These are phyloP conservation scores for Pluvialis apricaria DNA, from an alignment of 2,113 vertebrate genomes.

Conservation along the genomic window DNA sequence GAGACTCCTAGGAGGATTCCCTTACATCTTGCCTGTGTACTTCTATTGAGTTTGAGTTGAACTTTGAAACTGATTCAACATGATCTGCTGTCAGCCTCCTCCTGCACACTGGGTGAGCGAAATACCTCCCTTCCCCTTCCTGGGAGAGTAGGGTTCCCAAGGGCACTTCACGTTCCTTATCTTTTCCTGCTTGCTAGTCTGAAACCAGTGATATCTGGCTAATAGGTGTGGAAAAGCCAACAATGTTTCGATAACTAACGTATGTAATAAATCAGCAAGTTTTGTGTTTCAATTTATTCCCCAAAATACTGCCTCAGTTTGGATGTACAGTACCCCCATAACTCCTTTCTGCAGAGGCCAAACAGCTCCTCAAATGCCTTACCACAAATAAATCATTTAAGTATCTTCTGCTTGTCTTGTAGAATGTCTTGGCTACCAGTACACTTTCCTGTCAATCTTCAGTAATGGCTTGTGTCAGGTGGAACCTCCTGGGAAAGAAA, in stretches of 20 bases:
- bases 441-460: slow-evolving; percentile 71
- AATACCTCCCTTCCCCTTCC: neutral
- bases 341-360: neutral
- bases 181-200: slow-evolving; percentile 2
- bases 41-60: neutral
- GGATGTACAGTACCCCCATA: neutral
- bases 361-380: slow-evolving; percentile 32
- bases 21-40: neutral
- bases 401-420: slow-evolving; percentile 46
- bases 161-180: neutral
- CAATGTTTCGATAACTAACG: slow-evolving; percentile 5
- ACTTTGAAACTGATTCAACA: slow-evolving; percentile 46
- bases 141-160: neutral
- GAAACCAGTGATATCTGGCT: neutral
- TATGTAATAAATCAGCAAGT: neutral
- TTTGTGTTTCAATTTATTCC: slow-evolving; percentile 2
- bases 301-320: neutral
- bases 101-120: neutral
- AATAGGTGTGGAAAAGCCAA: slow-evolving; percentile 8
- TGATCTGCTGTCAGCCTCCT: slow-evolving; percentile 12
- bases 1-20: neutral
- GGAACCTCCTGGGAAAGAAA: slow-evolving; percentile 67
- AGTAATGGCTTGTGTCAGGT: slow-evolving; percentile 70
- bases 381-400: slow-evolving; percentile 65
- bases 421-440: slow-evolving; percentile 54